Evolutionary conservation across 2,888 invertebrate species (phyloP).

Genomic region (Helicoverpa assulta): DNA sequence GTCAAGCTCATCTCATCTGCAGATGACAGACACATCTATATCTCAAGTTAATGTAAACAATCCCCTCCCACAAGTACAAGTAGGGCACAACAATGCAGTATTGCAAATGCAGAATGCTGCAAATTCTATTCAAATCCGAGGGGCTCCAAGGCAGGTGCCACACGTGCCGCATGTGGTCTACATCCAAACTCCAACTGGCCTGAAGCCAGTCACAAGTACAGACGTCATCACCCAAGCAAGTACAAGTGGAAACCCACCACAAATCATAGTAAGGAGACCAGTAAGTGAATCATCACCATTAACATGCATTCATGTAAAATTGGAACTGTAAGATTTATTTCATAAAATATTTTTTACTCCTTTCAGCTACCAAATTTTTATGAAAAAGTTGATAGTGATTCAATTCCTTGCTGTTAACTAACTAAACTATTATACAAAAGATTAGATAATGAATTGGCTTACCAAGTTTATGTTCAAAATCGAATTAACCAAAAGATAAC

Average conservation of each 20-base stretch:
- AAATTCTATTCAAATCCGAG: conserved; percentile 83
- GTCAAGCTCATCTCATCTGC: conserved; percentile 79
- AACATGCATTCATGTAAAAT: conserved; percentile 56
- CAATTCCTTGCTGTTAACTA: conserved; percentile 28
- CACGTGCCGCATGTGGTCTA: conserved; percentile 91
- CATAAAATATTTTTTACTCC: not conserved
- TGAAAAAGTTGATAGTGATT: conserved; percentile 30
- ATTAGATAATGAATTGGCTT: conserved; percentile 45
- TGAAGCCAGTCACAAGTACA: conserved; percentile 86
- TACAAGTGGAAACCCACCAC: conserved; percentile 87
- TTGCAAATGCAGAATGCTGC: conserved; percentile 83
- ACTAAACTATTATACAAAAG: not conserved
- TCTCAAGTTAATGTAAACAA: conserved; percentile 82
- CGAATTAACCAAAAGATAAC: conserved; percentile 13
- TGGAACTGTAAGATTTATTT: conserved; percentile 55
- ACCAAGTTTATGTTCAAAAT: conserved; percentile 15
- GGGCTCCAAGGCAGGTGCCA: conserved; percentile 82
- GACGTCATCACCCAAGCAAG: conserved; percentile 87
- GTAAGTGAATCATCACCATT: conserved; percentile 80
- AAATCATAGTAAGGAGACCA: conserved; percentile 88
- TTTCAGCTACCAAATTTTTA: conserved; percentile 6
- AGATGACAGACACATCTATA: conserved; percentile 77
- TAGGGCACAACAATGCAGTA: conserved; percentile 77
- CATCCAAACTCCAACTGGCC: conserved; percentile 89
- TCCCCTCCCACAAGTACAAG: conserved; percentile 81